These are phyloP conservation scores for Spongia lamella DNA, from an alignment of 37 sponge, comb jelly and placozoan genomes.

Conservation along the genomic window DNA sequence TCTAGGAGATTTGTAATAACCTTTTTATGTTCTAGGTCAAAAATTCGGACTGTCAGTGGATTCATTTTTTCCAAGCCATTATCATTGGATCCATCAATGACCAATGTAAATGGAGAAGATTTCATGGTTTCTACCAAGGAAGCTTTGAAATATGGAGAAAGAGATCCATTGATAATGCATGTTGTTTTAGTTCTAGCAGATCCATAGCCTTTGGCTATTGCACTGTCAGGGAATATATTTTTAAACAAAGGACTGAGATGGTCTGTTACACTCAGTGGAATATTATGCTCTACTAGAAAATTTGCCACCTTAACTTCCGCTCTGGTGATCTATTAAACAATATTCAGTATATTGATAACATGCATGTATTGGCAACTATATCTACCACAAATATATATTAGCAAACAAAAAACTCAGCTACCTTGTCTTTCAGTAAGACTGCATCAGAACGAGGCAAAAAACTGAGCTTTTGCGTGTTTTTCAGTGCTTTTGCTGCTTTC, in stretches of 20 bases:
- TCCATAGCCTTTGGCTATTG: slow-evolving; percentile 40
- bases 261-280: slow-evolving; percentile 57
- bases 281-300: slow-evolving; percentile 43
- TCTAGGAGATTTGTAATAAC: slow-evolving; percentile 53
- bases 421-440: too few relatives aligned
- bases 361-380: too few relatives aligned
- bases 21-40: slow-evolving; percentile 14
- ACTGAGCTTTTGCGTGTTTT: background rate
- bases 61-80: slow-evolving; percentile 65
- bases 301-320: slow-evolving; percentile 60
- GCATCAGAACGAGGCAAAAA: background rate
- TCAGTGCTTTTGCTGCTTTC: slow-evolving; percentile 12
- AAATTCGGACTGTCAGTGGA: slow-evolving; percentile 52
- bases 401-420: too few relatives aligned
- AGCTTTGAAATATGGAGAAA: slow-evolving; percentile 42
- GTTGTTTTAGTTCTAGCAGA: slow-evolving; percentile 62
- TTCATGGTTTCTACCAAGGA: slow-evolving; percentile 46
- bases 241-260: slow-evolving; percentile 49
- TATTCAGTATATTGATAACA: too few relatives aligned
- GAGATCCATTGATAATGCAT: slow-evolving; percentile 68
- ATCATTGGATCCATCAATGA: slow-evolving; percentile 75
- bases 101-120: slow-evolving; percentile 38
- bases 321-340: slow-evolving; percentile 20
- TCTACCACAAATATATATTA: too few relatives aligned
- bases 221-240: slow-evolving; percentile 52